These are phyloP conservation scores for Coregonus ussuriensis DNA, from an alignment of 2,797 vertebrate genomes.

Conservation along the genomic window DNA sequence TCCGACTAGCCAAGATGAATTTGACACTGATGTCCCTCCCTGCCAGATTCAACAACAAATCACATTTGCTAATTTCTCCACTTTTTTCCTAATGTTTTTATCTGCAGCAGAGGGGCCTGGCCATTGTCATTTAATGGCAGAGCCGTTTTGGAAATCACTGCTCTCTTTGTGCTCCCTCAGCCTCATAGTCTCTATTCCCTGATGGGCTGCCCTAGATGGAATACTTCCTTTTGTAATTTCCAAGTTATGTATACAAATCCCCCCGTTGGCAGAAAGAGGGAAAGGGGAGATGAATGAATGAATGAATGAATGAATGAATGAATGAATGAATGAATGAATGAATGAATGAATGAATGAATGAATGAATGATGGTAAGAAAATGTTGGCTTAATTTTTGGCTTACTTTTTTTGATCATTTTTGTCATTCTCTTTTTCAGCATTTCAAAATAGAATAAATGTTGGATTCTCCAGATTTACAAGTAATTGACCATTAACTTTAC, in stretches of 20 bases:
- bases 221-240: slow-evolving; percentile 81
- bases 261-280: slow-evolving; percentile 51
- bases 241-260: slow-evolving; percentile 69
- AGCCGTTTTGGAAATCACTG: slow-evolving; percentile 73
- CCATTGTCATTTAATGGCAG: slow-evolving; percentile 82
- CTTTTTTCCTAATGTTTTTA: slow-evolving; percentile 58
- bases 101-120: slow-evolving; percentile 69
- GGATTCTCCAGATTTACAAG: slow-evolving; percentile 1
- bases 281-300: slow-evolving; percentile 33
- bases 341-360: neutral
- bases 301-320: slow-evolving; percentile 25
- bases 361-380: neutral
- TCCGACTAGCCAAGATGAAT: slow-evolving; percentile 57
- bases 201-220: slow-evolving; percentile 75
- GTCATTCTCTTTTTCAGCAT: neutral
- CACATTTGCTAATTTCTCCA: slow-evolving; percentile 70
- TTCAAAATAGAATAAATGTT: neutral
- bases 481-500: too few species aligned
- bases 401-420: neutral
- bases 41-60: slow-evolving; percentile 73
- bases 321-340: slow-evolving; percentile 3
- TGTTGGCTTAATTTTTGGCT: neutral
- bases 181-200: slow-evolving; percentile 76
- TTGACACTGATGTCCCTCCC: slow-evolving; percentile 64
- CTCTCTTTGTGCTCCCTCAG: slow-evolving; percentile 71